phyloP scores from a whole-genome alignment of 2,888 invertebrate genomes.

The Cheilosia scutellata region DNA sequence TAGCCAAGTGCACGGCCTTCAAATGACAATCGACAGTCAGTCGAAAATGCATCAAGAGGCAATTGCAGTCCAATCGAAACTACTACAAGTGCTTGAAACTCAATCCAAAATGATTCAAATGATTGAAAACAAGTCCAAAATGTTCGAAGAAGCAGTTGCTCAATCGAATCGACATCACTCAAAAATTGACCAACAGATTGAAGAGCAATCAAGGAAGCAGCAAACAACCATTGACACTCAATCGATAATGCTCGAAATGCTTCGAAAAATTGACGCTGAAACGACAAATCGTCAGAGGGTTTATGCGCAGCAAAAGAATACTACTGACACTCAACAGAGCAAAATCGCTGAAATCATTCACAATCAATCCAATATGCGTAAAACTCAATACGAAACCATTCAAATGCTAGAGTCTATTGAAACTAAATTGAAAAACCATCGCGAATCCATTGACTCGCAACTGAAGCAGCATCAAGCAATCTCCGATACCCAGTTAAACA shows the following conservation, averaged over 20 bases:
- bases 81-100: not conserved
- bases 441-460: no score
- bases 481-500: no score
- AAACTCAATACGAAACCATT: not conserved
- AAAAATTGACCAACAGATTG: not conserved
- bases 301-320: not conserved
- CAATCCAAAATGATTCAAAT: not conserved
- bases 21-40: not conserved
- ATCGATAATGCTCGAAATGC: not conserved
- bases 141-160: no score
- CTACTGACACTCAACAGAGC: not conserved
- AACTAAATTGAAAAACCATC: no score
- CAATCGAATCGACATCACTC: not conserved
- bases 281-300: not conserved
- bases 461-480: no score
- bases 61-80: not conserved
- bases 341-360: not conserved
- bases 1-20: not conserved
- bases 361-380: not conserved
- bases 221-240: not conserved
- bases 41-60: slow-evolving; percentile 4
- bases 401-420: no score
- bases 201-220: not conserved
- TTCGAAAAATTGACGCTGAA: not conserved
- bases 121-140: not conserved